A percentile compares a stretch with the other conserved stretches of the same genome.
These are phyloP conservation scores for Hecatera dysodea DNA, from an alignment of 2,888 invertebrate genomes.

Conservation along the genomic window DNA sequence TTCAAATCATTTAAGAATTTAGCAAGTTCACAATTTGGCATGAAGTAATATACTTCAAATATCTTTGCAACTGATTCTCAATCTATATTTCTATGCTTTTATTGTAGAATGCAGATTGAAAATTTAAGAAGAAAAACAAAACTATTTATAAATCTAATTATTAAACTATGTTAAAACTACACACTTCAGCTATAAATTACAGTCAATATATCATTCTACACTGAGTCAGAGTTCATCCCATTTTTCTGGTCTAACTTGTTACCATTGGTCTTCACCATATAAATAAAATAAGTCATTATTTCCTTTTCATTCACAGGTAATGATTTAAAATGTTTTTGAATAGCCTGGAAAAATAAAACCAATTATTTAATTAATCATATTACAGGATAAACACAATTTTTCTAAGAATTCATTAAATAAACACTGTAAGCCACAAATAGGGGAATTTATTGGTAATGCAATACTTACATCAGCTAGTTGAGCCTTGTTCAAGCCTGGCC, in stretches of 20 bases:
- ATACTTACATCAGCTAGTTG: constrained; percentile 97
- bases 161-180: constrained; percentile 72
- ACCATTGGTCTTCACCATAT: constrained; percentile 98
- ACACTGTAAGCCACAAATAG: background rate
- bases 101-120: constrained; percentile 75
- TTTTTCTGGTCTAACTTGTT: constrained; percentile 96
- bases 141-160: constrained; percentile 72
- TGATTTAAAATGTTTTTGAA: constrained; percentile 98
- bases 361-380: background rate
- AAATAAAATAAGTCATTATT: constrained; percentile 98
- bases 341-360: constrained; percentile 92
- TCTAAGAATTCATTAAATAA: constrained; percentile 1
- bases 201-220: constrained; percentile 78
- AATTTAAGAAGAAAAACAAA: constrained; percentile 72
- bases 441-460: constrained; percentile 8
- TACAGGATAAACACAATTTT: constrained; percentile 12
- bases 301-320: constrained; percentile 99
- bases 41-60: constrained; percentile 80
- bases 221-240: constrained; percentile 92
- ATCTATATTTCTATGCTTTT: constrained; percentile 71
- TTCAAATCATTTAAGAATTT: constrained; percentile 53
- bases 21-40: constrained; percentile 72
- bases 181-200: constrained; percentile 74
- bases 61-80: constrained; percentile 70
- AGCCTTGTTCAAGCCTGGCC: constrained; percentile 98